Conservation (phyloP, 2,113 vertebrate species). For the Callithrix jacchus region DNA sequence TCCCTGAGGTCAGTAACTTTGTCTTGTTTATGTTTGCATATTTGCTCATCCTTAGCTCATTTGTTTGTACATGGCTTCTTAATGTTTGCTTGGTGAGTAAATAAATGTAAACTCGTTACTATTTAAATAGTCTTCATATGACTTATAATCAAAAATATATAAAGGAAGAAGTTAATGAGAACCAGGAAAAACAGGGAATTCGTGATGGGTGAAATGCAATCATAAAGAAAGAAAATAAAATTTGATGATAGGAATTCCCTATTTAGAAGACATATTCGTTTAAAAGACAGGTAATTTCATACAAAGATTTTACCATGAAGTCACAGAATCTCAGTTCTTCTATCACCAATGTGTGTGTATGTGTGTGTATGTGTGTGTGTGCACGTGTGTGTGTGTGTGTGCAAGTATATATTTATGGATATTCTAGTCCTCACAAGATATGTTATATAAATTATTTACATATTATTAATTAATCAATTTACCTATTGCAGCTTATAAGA, state of each 20-base stretch:
- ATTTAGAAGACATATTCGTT: slow-evolving; percentile 9
- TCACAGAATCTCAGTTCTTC: neutral
- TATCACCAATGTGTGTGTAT: neutral
- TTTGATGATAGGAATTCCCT: neutral
- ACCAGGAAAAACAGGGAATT: slow-evolving; percentile 9
- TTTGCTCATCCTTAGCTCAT: neutral
- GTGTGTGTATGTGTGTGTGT: too few species aligned
- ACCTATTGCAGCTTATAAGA: neutral
- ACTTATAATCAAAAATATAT: neutral
- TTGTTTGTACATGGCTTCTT: neutral
- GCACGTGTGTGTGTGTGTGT: neutral
- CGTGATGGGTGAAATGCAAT: slow-evolving; percentile 12
- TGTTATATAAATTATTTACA: too few species aligned
- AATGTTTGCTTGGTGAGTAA: neutral
- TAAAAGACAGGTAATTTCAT: neutral
- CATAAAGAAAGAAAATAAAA: slow-evolving; percentile 45
- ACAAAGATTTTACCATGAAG: neutral
- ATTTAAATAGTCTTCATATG: neutral
- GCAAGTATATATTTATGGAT: too few species aligned
- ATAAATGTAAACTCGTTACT: slow-evolving; percentile 4
- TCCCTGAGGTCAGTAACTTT: neutral
- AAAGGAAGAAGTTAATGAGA: neutral
- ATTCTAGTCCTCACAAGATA: too few species aligned
- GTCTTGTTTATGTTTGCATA: neutral
- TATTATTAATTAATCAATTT: too few species aligned